Evolutionary conservation across 1,140 invertebrate species (phyloP).

Genomic region (Delia radicum): DNA sequence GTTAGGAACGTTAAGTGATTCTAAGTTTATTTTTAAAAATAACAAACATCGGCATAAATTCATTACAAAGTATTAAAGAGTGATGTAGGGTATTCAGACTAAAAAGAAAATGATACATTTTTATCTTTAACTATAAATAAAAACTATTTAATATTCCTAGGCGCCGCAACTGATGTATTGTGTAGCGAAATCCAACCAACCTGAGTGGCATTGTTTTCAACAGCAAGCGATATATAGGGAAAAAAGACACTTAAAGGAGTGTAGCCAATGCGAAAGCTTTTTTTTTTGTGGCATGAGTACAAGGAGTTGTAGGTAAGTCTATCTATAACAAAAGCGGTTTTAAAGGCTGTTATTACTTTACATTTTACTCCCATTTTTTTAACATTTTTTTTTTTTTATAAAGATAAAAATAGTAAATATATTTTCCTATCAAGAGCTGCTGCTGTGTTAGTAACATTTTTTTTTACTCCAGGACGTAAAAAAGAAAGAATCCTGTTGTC

Average conservation of each 20-base stretch:
- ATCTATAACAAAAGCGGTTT: neutral
- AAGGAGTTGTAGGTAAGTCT: too few relatives aligned
- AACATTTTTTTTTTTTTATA: neutral
- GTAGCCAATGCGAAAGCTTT: neutral
- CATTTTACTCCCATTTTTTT: neutral
- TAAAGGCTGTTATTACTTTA: neutral
- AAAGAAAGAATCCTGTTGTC: neutral
- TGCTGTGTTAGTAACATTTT: neutral
- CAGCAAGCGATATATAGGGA: neutral
- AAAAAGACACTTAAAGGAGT: neutral
- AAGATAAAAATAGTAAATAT: too few relatives aligned
- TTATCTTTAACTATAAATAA: neutral
- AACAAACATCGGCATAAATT: too few relatives aligned
- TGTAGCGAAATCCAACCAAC: neutral
- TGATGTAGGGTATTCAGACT: too few relatives aligned
- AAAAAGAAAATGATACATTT: too few relatives aligned
- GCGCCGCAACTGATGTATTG: neutral
- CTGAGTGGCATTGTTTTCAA: neutral
- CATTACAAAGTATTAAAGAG: too few relatives aligned
- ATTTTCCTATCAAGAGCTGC: neutral
- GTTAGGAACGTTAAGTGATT: too few relatives aligned
- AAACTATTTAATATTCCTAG: neutral
- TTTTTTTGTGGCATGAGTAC: too few relatives aligned
- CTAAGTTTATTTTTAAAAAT: too few relatives aligned
- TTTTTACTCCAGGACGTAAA: neutral